Percentiles rank a stretch among this genome's conserved stretches.
phyloP scores from a whole-genome alignment of 2,113 vertebrate genomes.

The Dasyurus viverrinus region DNA sequence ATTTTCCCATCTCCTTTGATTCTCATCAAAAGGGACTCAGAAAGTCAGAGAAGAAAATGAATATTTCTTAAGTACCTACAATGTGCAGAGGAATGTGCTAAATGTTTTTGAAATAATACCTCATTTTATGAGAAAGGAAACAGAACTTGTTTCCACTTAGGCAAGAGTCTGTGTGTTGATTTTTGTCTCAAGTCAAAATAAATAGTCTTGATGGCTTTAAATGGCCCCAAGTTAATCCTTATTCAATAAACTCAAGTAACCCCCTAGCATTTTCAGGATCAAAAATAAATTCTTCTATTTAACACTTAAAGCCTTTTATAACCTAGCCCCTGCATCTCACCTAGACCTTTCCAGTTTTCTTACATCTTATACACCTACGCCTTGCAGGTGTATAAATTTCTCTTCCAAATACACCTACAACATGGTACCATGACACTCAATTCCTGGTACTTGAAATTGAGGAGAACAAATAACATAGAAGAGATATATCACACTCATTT shows the following conservation, averaged over 20 bases:
- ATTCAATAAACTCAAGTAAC: not conserved
- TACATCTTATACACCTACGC: not conserved
- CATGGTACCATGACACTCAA: not conserved
- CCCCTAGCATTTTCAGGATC: not conserved
- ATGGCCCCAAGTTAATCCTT: not conserved
- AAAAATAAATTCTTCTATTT: not conserved
- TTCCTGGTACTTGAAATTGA: not conserved
- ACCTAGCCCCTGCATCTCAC: not conserved
- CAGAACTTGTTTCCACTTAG: too few relatives aligned
- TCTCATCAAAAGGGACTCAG: too few relatives aligned
- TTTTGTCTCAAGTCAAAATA: too few relatives aligned
- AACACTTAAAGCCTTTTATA: not conserved
- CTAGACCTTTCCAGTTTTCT: not conserved
- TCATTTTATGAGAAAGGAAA: too few relatives aligned
- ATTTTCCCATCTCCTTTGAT: too few relatives aligned
- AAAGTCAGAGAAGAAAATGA: too few relatives aligned
- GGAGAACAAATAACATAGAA: not conserved
- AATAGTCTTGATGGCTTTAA: too few relatives aligned
- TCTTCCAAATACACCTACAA: too few relatives aligned
- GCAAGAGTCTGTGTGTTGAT: too few relatives aligned
- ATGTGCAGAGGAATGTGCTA: too few relatives aligned
- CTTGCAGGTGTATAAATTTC: not conserved
- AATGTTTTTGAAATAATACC: too few relatives aligned
- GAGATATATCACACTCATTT: not conserved
- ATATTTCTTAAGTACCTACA: too few relatives aligned